Evolutionary conservation across 2,113 vertebrate species (phyloP), one percentile per base, ranked within the genome.

Genomic region (Oenanthe melanoleuca): DNA sequence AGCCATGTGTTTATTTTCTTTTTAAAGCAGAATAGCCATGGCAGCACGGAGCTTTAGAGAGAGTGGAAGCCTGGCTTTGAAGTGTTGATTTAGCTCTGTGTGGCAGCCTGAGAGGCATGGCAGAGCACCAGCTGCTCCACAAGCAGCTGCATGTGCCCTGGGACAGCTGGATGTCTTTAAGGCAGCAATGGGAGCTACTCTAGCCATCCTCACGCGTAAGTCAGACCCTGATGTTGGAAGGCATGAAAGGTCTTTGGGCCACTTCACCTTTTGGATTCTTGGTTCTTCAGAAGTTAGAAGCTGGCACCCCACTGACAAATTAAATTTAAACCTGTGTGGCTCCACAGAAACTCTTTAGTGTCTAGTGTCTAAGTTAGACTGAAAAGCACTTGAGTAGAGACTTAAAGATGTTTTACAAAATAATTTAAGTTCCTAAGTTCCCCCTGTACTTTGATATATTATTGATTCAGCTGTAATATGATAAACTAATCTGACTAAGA

Each of bases 71-170:
- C 1, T 53, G 25, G 2, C 33, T 53, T n/a, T 66, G 47, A 34
- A 1, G 10, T 20, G 24, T 44, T 6, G 25, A 49, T 65, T 77
- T 78, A 73, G n/a, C 45, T 74, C 25, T n/a, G 8, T 42, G 29
- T 45, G 34, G 47, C 4, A 1, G 18, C 22, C 34, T 66, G 15
- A 25, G 45, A 65, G 34, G 12, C 2, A 0, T 21, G 50, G 45
- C 47, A 57, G 45, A 52, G 28, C 0, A 0, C 16, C 2, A 4
- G 22, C 42, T 29, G 34, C 24, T 38, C n/a, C 8, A 1, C 7
- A 14, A 49, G 22, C 59, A 69, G 12, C 25, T 84, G 12, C 20
- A 8, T 86, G 65, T 86, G 37, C 40, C 75, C 33, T 44, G 40
- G 14, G 38, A 31, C 2, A 4, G 22, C 12, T 49, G 34, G 8